phyloP scores from a whole-genome alignment of 2,888 invertebrate genomes.

The Yponomeuta malinellus region DNA sequence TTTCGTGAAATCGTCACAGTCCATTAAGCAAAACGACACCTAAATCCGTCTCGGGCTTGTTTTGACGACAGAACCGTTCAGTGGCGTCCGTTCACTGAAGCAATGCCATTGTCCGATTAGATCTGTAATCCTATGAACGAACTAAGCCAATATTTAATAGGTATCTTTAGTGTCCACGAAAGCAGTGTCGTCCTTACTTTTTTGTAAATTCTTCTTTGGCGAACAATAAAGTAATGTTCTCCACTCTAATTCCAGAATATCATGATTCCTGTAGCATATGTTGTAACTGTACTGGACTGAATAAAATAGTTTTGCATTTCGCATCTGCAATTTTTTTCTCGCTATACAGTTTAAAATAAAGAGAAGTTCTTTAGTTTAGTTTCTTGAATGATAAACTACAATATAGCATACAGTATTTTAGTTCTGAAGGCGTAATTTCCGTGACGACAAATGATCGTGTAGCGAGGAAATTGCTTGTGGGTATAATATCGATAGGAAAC shows the following conservation, averaged over 20 bases:
- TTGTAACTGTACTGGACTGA: too few species aligned
- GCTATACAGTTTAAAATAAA: too few species aligned
- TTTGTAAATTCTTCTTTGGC: too few species aligned
- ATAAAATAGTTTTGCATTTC: too few species aligned
- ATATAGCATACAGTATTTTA: background rate
- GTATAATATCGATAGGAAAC: background rate
- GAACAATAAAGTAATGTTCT: too few species aligned
- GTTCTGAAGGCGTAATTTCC: background rate
- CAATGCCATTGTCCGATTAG: background rate
- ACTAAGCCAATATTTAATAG: background rate
- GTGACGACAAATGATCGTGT: background rate
- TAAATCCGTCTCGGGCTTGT: background rate
- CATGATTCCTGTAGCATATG: too few species aligned
- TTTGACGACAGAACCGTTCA: background rate
- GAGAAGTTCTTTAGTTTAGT: too few species aligned
- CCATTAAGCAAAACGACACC: conserved; percentile 5
- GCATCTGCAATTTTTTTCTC: too few species aligned
- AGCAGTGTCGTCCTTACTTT: too few species aligned
- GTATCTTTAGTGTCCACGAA: too few species aligned
- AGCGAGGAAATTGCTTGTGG: conserved; percentile 4
- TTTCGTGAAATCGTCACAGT: conserved; percentile 5
- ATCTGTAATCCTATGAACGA: background rate
- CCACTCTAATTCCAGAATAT: too few species aligned
- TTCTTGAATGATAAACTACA: too few species aligned
- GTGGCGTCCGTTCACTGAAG: background rate